phyloP scores from a whole-genome alignment of 2,797 vertebrate genomes.

The Centropyge bicolor region DNA sequence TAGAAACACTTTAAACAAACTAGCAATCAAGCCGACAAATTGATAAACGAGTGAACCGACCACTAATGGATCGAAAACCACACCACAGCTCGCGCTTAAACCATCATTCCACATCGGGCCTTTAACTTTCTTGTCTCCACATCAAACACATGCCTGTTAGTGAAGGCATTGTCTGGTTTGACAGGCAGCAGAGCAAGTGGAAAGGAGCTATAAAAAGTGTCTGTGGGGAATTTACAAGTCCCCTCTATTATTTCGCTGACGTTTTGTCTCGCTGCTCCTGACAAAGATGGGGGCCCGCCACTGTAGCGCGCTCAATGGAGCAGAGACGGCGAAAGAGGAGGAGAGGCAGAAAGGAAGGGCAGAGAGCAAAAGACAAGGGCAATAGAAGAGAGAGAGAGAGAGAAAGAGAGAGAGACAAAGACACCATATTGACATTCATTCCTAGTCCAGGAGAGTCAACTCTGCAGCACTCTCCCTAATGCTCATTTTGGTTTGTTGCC shows the following conservation, averaged over 20 bases:
- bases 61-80: slow-evolving; percentile 19
- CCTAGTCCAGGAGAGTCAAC: slow-evolving; percentile 46
- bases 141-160: slow-evolving; percentile 55
- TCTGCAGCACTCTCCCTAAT: slow-evolving; percentile 52
- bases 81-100: not conserved
- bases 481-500: slow-evolving; percentile 59
- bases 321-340: slow-evolving; percentile 38
- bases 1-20: not conserved
- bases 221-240: slow-evolving; percentile 75
- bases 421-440: slow-evolving; percentile 59
- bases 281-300: slow-evolving; percentile 58
- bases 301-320: slow-evolving; percentile 61
- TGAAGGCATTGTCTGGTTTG: slow-evolving; percentile 65
- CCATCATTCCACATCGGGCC: not conserved
- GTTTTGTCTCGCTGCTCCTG: slow-evolving; percentile 65
- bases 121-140: slow-evolving; percentile 51
- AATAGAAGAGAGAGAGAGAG: slow-evolving; percentile 22
- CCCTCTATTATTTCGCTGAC: slow-evolving; percentile 58
- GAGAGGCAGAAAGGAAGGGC: slow-evolving; percentile 41
- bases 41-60: not conserved
- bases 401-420: slow-evolving; percentile 38
- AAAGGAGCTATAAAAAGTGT: slow-evolving; percentile 69
- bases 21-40: slow-evolving; percentile 12
- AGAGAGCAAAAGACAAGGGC: slow-evolving; percentile 58
- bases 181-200: slow-evolving; percentile 67